Base-by-base conservation (phyloP, 1,140 invertebrate genomes). In the Vollenhovia emeryi region DNA sequence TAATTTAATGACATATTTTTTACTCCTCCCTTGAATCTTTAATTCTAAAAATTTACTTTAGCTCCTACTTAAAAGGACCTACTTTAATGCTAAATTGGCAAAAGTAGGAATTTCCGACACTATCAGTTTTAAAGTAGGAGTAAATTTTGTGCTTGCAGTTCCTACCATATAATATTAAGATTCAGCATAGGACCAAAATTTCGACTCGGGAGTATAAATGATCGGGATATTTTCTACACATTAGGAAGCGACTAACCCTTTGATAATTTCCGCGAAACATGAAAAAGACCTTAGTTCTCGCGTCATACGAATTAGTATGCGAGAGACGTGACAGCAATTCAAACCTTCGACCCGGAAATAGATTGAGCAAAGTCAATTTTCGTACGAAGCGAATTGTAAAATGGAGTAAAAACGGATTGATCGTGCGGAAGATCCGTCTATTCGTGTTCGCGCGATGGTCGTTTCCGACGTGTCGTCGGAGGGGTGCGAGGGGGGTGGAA, bases 371-470 rank as follows among this genome's bases (percentile, higher is more conserved):
- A 82, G 50, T 82, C 50, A 82, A 73, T 73, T 82, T 73, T 73
- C 40, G 9, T 48, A 27, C 30, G 60, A 79, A 79, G 52, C 27
- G 24, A 57, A 71, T 57, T 30, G 66, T 73, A 45, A 57, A 57
- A 57, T 24, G 24, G 68, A 80, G 13, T 21, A 80, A 82, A 82
- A 55, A 27, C 50, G 24, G 64, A 80, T 57, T 71, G 78, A 82
- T 82, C 64, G 50, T 33, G 50, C 50, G 66, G 50, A 82, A 82
- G 78, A 71, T 73, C 36, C 27, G 24, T 45, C 50, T 24, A 82
- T 71, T 82, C 11, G 50, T 59, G 59, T 82, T 82, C 55, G 64
- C 40, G 36, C 73, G 50, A 33, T 71, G 36, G 66, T 40, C 33
- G 62, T 27, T 73, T 9, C 24, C 33, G 30, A 71, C 30, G 33